phyloP scores from a whole-genome alignment of 2,888 invertebrate species.

The Tinea pellionella region DNA sequence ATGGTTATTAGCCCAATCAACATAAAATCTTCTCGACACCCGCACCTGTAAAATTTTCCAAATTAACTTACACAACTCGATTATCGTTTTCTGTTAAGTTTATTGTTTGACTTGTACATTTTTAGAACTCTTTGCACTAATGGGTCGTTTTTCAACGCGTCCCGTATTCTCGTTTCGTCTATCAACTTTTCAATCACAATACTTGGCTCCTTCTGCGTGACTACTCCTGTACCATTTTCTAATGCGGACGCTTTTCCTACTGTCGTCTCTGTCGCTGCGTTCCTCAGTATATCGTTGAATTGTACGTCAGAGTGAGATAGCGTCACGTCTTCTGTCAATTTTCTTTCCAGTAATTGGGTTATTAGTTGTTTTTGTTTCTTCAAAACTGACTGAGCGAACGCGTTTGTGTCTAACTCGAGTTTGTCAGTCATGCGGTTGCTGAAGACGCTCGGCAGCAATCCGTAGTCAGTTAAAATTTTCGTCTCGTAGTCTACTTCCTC shows the following conservation, averaged over 20 bases:
- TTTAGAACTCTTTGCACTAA: conserved; percentile 36
- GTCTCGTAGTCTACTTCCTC: too few species aligned
- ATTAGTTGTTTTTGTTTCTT: background rate
- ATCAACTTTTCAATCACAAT: conserved; percentile 22
- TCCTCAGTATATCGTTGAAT: background rate
- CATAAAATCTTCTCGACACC: too few species aligned
- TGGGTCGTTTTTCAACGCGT: conserved; percentile 33
- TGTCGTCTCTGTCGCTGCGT: background rate
- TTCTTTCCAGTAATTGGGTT: background rate
- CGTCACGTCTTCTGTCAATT: background rate
- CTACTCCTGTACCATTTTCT: too few species aligned
- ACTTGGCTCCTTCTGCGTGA: too few species aligned
- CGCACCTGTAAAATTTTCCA: too few species aligned
- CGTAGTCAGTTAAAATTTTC: too few species aligned
- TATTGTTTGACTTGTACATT: conserved; percentile 21
- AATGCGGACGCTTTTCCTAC: too few species aligned
- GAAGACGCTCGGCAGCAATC: too few species aligned
- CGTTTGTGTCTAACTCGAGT: background rate
- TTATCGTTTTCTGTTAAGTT: too few species aligned
- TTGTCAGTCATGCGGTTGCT: too few species aligned
- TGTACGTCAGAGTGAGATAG: background rate
- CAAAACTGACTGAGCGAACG: background rate
- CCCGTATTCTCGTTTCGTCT: conserved; percentile 33
- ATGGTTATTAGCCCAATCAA: too few species aligned
- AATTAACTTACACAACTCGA: too few species aligned